Evolutionary conservation across 2,113 vertebrate genomes (phyloP).

Genomic region (Sinocyclocheilus anshuiensis): DNA sequence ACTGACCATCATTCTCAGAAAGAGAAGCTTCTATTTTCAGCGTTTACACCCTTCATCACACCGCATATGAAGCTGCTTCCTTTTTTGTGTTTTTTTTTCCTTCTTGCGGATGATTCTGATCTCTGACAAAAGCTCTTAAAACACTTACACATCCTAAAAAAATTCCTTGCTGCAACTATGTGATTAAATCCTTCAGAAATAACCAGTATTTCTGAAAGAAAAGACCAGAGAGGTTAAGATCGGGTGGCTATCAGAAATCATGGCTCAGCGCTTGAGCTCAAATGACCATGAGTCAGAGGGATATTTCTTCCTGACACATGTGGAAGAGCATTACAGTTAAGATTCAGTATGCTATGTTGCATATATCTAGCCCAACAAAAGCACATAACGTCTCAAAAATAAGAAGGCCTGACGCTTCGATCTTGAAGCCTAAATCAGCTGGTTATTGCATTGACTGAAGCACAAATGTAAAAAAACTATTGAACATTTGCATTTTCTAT

Average conservation of each 20-base stretch:
- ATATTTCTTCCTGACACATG: slow-evolving; percentile 3
- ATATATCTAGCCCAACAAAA: not conserved
- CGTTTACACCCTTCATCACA: not conserved
- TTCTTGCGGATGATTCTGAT: not conserved
- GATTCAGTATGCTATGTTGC: not conserved
- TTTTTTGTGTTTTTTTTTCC: not conserved
- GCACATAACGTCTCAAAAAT: not conserved
- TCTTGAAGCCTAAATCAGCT: too few species aligned
- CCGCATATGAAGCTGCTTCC: not conserved
- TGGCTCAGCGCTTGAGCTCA: not conserved
- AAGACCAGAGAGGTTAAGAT: not conserved
- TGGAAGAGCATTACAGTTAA: not conserved
- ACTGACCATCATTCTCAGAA: not conserved
- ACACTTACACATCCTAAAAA: not conserved
- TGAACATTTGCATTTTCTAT: not conserved
- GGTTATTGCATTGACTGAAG: too few species aligned
- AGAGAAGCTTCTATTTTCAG: slow-evolving; percentile 26
- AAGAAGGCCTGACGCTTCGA: too few species aligned
- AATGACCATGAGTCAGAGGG: not conserved
- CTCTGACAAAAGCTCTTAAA: not conserved
- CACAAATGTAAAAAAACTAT: not conserved
- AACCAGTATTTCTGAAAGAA: not conserved
- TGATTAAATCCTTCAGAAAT: not conserved
- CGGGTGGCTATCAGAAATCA: not conserved
- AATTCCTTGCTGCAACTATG: not conserved